These are phyloP conservation scores for Trematomus loennbergii DNA, from an alignment of 2,113 vertebrate genomes.

Conservation along the genomic window DNA sequence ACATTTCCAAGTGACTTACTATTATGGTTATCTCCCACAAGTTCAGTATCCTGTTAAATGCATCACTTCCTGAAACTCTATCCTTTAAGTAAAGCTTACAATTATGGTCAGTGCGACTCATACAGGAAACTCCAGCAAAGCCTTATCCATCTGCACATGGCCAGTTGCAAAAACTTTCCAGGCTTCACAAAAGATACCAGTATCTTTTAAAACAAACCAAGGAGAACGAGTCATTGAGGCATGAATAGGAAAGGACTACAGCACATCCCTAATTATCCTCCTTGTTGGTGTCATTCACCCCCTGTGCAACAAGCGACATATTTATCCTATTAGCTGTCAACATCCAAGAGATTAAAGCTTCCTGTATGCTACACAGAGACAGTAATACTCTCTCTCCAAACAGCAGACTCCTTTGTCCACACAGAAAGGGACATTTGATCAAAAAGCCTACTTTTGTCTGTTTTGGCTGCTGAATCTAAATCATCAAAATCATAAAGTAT, in stretches of 20 bases:
- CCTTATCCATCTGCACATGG: slow-evolving; percentile 45
- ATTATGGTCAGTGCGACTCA: slow-evolving; percentile 16
- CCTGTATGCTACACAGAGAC: slow-evolving; percentile 12
- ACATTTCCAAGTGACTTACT: background rate
- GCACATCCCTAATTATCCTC: slow-evolving; percentile 35
- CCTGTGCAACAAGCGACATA: background rate
- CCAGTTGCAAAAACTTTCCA: slow-evolving; percentile 25
- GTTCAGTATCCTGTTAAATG: slow-evolving; percentile 29
- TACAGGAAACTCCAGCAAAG: slow-evolving; percentile 43
- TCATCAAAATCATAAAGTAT: background rate
- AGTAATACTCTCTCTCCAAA: background rate
- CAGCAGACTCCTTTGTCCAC: slow-evolving; percentile 2
- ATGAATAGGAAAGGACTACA: background rate
- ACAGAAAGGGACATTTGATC: background rate
- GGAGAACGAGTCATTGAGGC: slow-evolving; percentile 43
- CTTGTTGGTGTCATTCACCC: slow-evolving; percentile 38
- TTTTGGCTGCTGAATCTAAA: background rate
- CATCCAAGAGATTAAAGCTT: slow-evolving; percentile 36
- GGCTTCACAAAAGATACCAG: slow-evolving; percentile 32
- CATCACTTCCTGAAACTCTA: slow-evolving; percentile 43
- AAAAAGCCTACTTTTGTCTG: background rate
- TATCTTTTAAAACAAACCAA: slow-evolving; percentile 44
- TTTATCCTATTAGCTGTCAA: slow-evolving; percentile 30
- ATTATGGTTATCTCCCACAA: slow-evolving; percentile 39
- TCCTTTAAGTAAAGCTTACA: slow-evolving; percentile 13